Evolutionary conservation across 1,140 invertebrate species (phyloP).

Genomic region (Hylyphantes graminicola): DNA sequence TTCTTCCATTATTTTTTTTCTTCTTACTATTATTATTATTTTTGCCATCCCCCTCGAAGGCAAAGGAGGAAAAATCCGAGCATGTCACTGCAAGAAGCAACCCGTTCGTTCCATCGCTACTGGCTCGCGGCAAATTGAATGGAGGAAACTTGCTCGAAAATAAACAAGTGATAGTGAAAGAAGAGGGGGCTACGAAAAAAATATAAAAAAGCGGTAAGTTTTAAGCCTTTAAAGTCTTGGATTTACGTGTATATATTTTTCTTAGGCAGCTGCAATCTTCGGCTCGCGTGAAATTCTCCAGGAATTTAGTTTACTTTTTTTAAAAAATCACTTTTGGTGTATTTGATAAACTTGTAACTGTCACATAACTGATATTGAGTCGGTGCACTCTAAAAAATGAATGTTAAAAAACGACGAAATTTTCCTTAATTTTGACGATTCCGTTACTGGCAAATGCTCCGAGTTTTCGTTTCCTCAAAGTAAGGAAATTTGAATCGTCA

Average conservation of each 20-base stretch:
- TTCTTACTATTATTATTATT: not conserved
- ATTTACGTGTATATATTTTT: slow-evolving; percentile 39
- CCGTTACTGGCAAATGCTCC: too few species aligned
- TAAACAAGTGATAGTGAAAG: slow-evolving; percentile 46
- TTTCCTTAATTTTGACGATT: too few species aligned
- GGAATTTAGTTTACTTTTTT: too few species aligned
- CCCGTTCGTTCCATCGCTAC: slow-evolving; percentile 5
- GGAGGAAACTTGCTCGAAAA: slow-evolving; percentile 33
- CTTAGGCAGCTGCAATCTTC: slow-evolving; percentile 28
- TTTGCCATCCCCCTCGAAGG: not conserved
- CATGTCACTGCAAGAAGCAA: slow-evolving; percentile 25
- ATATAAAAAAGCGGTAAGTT: slow-evolving; percentile 4
- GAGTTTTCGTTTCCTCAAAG: too few species aligned
- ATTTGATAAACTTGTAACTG: too few species aligned
- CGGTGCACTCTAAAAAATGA: too few species aligned
- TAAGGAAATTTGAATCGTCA: too few species aligned
- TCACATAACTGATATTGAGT: too few species aligned
- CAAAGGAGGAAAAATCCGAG: slow-evolving; percentile 17
- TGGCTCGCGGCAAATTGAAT: slow-evolving; percentile 35
- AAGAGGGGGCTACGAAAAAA: not conserved
- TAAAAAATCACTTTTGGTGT: too few species aligned
- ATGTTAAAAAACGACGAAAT: too few species aligned
- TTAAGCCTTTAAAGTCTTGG: slow-evolving; percentile 43
- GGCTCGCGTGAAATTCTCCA: not conserved
- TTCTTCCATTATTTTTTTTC: slow-evolving; percentile 14